Conservation (phyloP, 2,797 vertebrate genomes). For the Hozukius guyotensis region DNA sequence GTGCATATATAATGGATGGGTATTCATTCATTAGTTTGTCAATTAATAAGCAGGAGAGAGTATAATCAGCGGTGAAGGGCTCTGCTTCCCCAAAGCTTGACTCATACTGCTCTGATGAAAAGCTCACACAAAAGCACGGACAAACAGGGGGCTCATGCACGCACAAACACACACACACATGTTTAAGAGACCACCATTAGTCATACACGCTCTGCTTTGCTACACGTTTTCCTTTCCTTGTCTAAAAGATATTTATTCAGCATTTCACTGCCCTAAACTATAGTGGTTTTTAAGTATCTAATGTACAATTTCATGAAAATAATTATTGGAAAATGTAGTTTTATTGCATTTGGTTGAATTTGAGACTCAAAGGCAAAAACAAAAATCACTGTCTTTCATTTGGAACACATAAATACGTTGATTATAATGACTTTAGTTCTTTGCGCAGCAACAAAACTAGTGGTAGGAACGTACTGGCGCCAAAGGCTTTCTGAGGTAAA, state of each 20-base stretch:
- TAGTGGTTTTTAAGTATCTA: background rate
- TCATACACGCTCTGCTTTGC: background rate
- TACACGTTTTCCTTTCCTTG: background rate
- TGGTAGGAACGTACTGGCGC: background rate
- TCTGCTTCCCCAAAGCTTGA: conserved; percentile 42
- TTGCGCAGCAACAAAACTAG: background rate
- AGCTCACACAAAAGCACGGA: conserved; percentile 38
- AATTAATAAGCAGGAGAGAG: conserved; percentile 60
- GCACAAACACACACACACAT: background rate
- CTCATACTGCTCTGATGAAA: conserved; percentile 49
- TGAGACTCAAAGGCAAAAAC: background rate
- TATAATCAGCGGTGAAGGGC: conserved; percentile 55
- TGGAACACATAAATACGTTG: background rate
- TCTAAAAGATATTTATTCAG: background rate
- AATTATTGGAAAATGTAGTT: background rate
- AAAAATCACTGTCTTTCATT: background rate
- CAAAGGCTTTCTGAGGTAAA: conserved; percentile 23
- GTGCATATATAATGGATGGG: conserved; percentile 56
- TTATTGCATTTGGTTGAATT: background rate
- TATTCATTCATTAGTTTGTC: conserved; percentile 66
- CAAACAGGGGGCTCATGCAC: background rate
- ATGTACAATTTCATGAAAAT: background rate
- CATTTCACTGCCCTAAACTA: background rate
- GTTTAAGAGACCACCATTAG: background rate
- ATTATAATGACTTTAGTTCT: background rate